Percentiles rank a stretch among this genome's conserved stretches.
Conservation (phyloP, 2,888 invertebrate genomes). For the Harpagoxenus sublaevis region DNA sequence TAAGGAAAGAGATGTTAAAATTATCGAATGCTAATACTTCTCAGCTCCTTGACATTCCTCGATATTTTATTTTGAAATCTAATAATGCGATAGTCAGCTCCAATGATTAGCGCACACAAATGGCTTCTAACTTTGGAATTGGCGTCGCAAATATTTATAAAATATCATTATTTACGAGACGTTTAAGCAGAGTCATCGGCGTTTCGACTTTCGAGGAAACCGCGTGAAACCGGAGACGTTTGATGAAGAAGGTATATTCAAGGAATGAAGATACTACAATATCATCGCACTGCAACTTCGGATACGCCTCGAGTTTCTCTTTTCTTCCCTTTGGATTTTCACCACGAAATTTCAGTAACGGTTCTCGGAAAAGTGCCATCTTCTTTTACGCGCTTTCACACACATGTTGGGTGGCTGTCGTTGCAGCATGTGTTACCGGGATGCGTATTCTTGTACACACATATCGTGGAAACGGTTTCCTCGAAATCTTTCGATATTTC, state of each 20-base stretch:
- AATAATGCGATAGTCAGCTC: background rate
- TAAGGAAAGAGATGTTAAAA: background rate
- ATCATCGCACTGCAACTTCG: background rate
- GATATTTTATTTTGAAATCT: background rate
- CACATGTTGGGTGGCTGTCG: conserved; percentile 22
- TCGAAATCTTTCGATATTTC: conserved; percentile 1
- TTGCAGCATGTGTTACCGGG: conserved; percentile 33
- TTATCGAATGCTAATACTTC: background rate
- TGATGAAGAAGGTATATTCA: background rate
- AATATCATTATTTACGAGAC: background rate
- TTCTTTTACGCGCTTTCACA: conserved; percentile 43
- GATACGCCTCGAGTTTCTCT: background rate
- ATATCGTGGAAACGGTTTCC: background rate
- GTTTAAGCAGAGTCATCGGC: background rate
- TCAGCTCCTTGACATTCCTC: background rate
- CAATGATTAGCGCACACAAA: background rate
- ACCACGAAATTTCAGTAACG: background rate
- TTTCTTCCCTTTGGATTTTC: background rate
- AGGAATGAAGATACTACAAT: background rate
- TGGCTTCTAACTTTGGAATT: background rate
- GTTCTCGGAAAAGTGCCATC: conserved; percentile 24
- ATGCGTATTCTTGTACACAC: conserved; percentile 56
- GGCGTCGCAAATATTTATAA: background rate
- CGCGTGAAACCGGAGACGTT: background rate
- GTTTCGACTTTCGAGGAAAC: background rate